These are phyloP conservation scores for Spisula subtruncata DNA, from an alignment of 2,888 invertebrate genomes.

Conservation along the genomic window DNA sequence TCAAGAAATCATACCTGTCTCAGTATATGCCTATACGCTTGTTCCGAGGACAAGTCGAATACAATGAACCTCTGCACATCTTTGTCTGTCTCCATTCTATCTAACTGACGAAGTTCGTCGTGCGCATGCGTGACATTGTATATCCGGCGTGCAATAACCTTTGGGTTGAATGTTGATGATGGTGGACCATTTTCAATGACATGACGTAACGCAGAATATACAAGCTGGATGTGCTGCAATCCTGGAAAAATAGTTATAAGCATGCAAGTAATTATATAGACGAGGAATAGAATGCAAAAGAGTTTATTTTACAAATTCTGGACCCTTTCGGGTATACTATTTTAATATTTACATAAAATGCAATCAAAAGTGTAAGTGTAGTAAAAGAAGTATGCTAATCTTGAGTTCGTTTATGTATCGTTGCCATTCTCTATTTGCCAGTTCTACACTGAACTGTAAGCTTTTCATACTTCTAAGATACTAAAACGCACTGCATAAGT, in stretches of 20 bases:
- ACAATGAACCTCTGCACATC: conserved; percentile 76
- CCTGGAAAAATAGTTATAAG: conserved; percentile 57
- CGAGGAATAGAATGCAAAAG: too few species aligned
- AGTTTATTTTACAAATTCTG: too few species aligned
- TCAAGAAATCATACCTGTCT: conserved; percentile 76
- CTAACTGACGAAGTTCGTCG: conserved; percentile 80
- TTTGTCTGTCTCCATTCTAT: conserved; percentile 71
- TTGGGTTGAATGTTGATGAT: conserved; percentile 50
- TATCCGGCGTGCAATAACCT: conserved; percentile 71
- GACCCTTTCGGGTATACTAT: too few species aligned
- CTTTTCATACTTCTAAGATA: too few species aligned
- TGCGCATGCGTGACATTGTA: conserved; percentile 78
- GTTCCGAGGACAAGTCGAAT: conserved; percentile 81
- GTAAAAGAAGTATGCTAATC: too few species aligned
- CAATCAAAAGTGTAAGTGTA: too few species aligned
- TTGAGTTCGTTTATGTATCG: too few species aligned
- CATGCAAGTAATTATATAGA: too few species aligned
- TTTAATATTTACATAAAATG: too few species aligned
- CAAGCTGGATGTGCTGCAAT: conserved; percentile 71
- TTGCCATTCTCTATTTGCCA: too few species aligned
- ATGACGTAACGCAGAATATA: conserved; percentile 43
- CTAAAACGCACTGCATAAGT: too few species aligned
- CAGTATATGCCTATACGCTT: conserved; percentile 78
- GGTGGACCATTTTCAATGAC: conserved; percentile 16
- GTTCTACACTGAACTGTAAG: too few species aligned